A percentile compares a stretch with the other conserved stretches of the same genome.
Conservation (phyloP, 2,113 vertebrate species). For the Panurus biarmicus region DNA sequence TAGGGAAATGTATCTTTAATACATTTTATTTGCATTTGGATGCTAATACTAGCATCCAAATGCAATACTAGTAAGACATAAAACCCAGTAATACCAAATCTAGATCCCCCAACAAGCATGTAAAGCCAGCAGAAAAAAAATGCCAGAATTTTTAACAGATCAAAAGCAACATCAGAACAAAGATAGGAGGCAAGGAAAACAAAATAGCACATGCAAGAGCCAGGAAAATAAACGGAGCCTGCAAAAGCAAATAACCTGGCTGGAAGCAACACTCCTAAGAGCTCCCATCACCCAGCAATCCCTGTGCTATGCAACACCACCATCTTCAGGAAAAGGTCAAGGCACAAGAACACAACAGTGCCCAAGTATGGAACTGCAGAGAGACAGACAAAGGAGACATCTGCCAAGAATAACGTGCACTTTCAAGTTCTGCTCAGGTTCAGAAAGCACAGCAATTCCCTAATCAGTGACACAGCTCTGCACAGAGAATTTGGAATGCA, state of each 20-base stretch:
- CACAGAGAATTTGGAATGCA: neutral
- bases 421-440: neutral
- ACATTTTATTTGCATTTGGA: neutral
- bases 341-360: neutral
- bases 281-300: neutral
- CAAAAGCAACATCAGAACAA: slow-evolving; percentile 30
- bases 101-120: neutral
- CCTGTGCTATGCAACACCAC: slow-evolving; percentile 34
- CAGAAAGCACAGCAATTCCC: neutral
- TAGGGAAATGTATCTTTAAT: neutral
- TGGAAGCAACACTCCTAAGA: neutral
- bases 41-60: neutral
- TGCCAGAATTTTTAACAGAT: neutral
- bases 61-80: neutral
- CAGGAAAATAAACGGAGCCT: neutral
- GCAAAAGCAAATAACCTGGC: slow-evolving; percentile 26
- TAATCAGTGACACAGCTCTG: neutral
- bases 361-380: neutral
- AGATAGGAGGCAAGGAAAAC: neutral
- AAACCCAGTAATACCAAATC: neutral
- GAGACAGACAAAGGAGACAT: neutral
- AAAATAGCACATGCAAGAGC: neutral
- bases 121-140: neutral
- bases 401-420: neutral
- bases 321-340: slow-evolving; percentile 40